Evolutionary conservation across 2,113 vertebrate species (phyloP).

Genomic region (Acanthisitta chloris): DNA sequence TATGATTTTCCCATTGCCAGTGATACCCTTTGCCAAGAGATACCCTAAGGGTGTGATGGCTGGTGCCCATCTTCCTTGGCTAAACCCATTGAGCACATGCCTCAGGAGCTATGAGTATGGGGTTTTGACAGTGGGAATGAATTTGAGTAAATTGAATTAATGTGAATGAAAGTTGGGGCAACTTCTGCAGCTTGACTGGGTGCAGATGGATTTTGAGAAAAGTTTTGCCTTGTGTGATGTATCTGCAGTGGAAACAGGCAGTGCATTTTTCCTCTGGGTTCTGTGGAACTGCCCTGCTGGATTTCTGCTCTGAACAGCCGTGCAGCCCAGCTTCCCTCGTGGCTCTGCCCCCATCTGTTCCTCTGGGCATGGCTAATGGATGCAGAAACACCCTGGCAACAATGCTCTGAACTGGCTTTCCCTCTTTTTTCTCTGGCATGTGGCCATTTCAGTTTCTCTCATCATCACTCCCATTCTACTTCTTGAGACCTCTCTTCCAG

Average conservation of each 20-base stretch:
- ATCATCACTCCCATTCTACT: neutral
- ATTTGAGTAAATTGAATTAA: neutral
- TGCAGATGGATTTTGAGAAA: neutral
- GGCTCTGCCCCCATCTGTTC: neutral
- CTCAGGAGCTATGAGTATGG: fast-evolving
- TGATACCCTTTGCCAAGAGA: no score
- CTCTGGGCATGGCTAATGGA: neutral
- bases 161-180: neutral
- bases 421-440: neutral
- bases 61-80: neutral
- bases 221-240: neutral
- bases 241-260: fast-evolving
- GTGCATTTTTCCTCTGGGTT: fast-evolving
- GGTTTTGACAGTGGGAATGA: neutral
- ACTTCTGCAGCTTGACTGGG: neutral
- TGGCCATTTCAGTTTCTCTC: neutral
- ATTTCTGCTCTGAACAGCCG: neutral
- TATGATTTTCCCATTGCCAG: neutral
- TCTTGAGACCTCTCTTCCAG: neutral
- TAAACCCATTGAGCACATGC: fast-evolving
- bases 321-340: neutral
- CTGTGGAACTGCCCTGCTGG: neutral
- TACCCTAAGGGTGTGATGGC: neutral
- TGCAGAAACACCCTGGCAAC: neutral
- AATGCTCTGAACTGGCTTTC: neutral